These are phyloP conservation scores for Botia almorhae DNA, from an alignment of 2,797 vertebrate genomes.

Conservation along the genomic window DNA sequence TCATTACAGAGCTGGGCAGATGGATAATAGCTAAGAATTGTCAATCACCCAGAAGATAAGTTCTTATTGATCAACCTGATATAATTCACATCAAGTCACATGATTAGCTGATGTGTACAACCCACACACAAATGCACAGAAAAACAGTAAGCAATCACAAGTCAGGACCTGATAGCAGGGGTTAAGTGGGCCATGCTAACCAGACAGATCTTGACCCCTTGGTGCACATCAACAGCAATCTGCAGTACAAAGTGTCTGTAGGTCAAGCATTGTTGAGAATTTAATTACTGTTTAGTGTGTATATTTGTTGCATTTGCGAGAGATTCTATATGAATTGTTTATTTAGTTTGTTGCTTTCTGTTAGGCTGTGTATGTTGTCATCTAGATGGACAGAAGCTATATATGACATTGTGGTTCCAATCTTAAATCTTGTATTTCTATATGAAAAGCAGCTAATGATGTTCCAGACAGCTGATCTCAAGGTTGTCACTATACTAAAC, in stretches of 20 bases:
- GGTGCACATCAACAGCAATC: background rate
- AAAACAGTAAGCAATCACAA: too few relatives aligned
- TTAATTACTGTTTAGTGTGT: background rate
- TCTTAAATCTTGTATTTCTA: conserved; percentile 43
- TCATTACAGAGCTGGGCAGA: conserved; percentile 8
- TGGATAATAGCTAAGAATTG: conserved; percentile 32
- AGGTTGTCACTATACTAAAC: conserved; percentile 25
- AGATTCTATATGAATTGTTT: background rate
- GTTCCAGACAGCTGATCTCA: conserved; percentile 47
- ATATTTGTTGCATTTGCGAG: background rate
- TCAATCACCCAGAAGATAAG: conserved; percentile 33
- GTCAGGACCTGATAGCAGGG: too few relatives aligned
- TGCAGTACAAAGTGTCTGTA: background rate
- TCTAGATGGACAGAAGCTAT: conserved; percentile 33
- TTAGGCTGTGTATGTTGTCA: conserved; percentile 6
- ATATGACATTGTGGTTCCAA: conserved; percentile 33
- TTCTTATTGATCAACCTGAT: conserved; percentile 50
- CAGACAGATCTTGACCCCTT: background rate
- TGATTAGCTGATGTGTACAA: conserved; percentile 39
- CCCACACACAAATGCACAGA: too few relatives aligned
- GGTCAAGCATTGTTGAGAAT: background rate
- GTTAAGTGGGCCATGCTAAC: too few relatives aligned
- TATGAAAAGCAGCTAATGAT: conserved; percentile 45
- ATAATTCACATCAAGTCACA: conserved; percentile 46
- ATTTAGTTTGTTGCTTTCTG: background rate